These are phyloP conservation scores for Lasioglossum lativentre DNA, from an alignment of 2,888 invertebrate genomes.

Conservation along the genomic window DNA sequence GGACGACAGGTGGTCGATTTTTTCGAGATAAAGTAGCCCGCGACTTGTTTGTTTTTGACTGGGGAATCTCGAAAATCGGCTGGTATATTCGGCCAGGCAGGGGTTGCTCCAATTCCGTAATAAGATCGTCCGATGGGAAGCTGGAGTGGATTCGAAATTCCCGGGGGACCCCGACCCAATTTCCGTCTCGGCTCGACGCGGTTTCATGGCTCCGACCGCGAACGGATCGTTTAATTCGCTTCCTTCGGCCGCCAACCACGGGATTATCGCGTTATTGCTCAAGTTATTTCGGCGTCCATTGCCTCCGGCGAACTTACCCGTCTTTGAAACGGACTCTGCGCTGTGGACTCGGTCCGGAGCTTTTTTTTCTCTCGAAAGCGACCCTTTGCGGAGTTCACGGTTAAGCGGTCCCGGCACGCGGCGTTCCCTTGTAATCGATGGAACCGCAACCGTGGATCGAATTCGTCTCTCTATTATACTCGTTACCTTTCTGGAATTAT, in stretches of 20 bases:
- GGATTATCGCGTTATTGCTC: constrained; percentile 66
- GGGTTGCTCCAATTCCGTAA: constrained; percentile 60
- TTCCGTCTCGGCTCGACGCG: constrained; percentile 65
- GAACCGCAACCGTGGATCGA: constrained; percentile 7
- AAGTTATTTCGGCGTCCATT: constrained; percentile 54
- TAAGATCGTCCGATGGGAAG: constrained; percentile 62
- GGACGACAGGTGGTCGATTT: constrained; percentile 3
- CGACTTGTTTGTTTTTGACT: constrained; percentile 53
- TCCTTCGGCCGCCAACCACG: constrained; percentile 47
- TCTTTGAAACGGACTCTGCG: not conserved
- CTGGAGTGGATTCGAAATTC: constrained; percentile 55
- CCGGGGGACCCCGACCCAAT: constrained; percentile 66
- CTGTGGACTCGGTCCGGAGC: not conserved
- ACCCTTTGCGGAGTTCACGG: constrained; percentile 13
- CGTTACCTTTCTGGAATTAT: not conserved
- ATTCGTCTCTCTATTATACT: constrained; percentile 6
- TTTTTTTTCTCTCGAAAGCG: constrained; percentile 2
- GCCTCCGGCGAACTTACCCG: not conserved
- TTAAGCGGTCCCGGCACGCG: not conserved
- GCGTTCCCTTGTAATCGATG: not conserved
- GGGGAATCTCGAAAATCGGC: constrained; percentile 61
- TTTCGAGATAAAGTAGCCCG: constrained; percentile 29
- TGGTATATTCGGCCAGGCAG: constrained; percentile 47
- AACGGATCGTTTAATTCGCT: constrained; percentile 70
- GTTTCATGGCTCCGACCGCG: constrained; percentile 55